Base-by-base conservation (phyloP, 1,140 invertebrate species). In the Episyrphus balteatus region DNA sequence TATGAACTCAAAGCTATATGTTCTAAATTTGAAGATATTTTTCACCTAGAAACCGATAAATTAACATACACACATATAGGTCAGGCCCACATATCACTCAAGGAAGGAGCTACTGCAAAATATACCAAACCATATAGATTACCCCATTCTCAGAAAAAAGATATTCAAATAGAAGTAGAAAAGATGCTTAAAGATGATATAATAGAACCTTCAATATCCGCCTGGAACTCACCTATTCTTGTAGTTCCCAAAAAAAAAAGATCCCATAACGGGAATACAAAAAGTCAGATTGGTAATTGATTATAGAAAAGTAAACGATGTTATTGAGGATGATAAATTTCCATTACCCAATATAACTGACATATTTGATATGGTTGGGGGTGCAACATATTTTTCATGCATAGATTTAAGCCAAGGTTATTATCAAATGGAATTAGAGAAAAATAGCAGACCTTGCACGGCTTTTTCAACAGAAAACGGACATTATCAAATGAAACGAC, bases 301-400 rank as follows among this genome's bases (percentile, higher is more conserved):
- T 7, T 47, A 47, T 19, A 1, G 37, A 17, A 47, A 47, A 41
- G 9, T 40, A 40, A 44, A 44, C n/a, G 37, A 49, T 26, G 30
- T 19, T 19, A 44, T 42, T 2, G 40, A 44, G n/a, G 30, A 12
- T 21, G 47, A 41, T 17, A 44, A 44, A 15, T 49, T 40, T 17
- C 42, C 47, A 13, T 40, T 44, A 33, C 37, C 47, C 5, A 49
- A 44, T 13, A 44, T 49, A 21, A 33, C 7, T 30, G 42, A 43
- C 18, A 49, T 44, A 14, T 33, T 49, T 8, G 34, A 43, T 13
- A 44, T 44, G 31, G 18, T 44, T 13, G 42, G 47, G 7, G 17
- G 15, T 11, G 26, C 21, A 2, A 17, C 33, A 14, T 49, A 49
- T 37, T 49, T 49, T 30, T 33, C 47, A 17, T 44, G 42, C 13